phyloP scores from a whole-genome alignment of 1,140 invertebrate species.

The Macrosteles quadrilineatus region DNA sequence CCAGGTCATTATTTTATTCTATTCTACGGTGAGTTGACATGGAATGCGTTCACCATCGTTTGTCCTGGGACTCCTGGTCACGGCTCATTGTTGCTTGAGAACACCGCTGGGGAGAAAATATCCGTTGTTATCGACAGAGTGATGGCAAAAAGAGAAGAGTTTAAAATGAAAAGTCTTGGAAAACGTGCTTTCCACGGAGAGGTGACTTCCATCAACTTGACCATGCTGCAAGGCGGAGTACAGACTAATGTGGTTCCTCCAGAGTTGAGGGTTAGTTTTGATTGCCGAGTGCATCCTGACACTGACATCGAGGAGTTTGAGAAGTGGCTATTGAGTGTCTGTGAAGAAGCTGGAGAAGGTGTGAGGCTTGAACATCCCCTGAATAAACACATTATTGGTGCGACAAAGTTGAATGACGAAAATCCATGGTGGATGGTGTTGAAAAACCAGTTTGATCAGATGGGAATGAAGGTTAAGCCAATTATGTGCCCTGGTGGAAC shows the following conservation, averaged over 20 bases:
- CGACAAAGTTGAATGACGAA: neutral
- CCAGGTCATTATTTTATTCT: slow-evolving; percentile 64
- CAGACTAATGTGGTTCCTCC: slow-evolving; percentile 92
- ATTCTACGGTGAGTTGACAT: slow-evolving; percentile 75
- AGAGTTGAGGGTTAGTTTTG: slow-evolving; percentile 73
- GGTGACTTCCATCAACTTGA: slow-evolving; percentile 88
- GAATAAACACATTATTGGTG: neutral
- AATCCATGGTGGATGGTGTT: slow-evolving; percentile 4
- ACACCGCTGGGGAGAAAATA: slow-evolving; percentile 86
- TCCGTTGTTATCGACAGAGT: slow-evolving; percentile 74
- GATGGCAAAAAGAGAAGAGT: slow-evolving; percentile 66
- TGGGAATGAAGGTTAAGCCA: slow-evolving; percentile 59
- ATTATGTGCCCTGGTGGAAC: slow-evolving; percentile 81
- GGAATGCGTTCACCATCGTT: slow-evolving; percentile 61
- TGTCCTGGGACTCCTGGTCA: slow-evolving; percentile 84
- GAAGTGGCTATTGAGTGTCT: slow-evolving; percentile 59
- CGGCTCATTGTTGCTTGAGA: slow-evolving; percentile 77
- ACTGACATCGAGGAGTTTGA: slow-evolving; percentile 72
- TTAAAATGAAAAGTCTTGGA: slow-evolving; percentile 69
- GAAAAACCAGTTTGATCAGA: neutral
- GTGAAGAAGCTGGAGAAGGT: neutral
- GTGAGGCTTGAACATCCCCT: neutral
- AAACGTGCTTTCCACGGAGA: slow-evolving; percentile 50
- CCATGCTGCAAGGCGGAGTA: slow-evolving; percentile 81
- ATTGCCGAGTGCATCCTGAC: slow-evolving; percentile 75